Evolutionary conservation across 2,113 vertebrate species (phyloP).

Genomic region (Cyprinodon tularosa): DNA sequence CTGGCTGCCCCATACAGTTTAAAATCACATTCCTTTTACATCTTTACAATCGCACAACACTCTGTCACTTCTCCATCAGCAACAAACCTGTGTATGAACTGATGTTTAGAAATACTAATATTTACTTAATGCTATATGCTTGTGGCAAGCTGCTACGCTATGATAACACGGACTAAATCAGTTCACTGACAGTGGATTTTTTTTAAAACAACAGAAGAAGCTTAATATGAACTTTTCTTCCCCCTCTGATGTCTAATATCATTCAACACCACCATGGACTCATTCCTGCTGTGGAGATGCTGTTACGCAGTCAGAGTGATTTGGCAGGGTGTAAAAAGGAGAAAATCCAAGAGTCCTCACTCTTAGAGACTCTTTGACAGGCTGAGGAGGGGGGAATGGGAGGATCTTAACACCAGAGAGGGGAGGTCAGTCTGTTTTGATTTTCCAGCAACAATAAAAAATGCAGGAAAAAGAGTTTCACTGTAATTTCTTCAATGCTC

Average conservation of each 20-base stretch:
- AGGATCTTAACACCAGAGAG: conserved; percentile 46
- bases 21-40: conserved; percentile 69
- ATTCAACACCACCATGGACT: conserved; percentile 38
- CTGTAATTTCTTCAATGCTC: conserved; percentile 47
- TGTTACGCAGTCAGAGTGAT: conserved; percentile 44
- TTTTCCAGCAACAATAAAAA: conserved; percentile 40
- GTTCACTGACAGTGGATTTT: conserved; percentile 46
- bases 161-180: conserved; percentile 60
- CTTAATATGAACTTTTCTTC: conserved; percentile 44
- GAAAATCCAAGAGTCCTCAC: conserved; percentile 38
- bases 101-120: conserved; percentile 67
- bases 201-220: conserved; percentile 35
- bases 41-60: conserved; percentile 71
- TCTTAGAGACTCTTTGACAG: conserved; percentile 39
- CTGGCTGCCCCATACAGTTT: conserved; percentile 60
- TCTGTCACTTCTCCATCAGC: conserved; percentile 46
- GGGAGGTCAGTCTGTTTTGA: conserved; percentile 51
- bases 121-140: conserved; percentile 60
- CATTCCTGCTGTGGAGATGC: conserved; percentile 41
- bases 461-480: conserved; percentile 43
- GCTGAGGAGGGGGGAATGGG: conserved; percentile 52
- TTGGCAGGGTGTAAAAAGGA: conserved; percentile 48
- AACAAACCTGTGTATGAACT: conserved; percentile 51
- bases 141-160: conserved; percentile 69
- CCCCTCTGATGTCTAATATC: conserved; percentile 47